Evolutionary conservation across 2,797 vertebrate genomes (phyloP), one percentile per base, ranked within the genome.

Genomic region (Miichthys miiuy): DNA sequence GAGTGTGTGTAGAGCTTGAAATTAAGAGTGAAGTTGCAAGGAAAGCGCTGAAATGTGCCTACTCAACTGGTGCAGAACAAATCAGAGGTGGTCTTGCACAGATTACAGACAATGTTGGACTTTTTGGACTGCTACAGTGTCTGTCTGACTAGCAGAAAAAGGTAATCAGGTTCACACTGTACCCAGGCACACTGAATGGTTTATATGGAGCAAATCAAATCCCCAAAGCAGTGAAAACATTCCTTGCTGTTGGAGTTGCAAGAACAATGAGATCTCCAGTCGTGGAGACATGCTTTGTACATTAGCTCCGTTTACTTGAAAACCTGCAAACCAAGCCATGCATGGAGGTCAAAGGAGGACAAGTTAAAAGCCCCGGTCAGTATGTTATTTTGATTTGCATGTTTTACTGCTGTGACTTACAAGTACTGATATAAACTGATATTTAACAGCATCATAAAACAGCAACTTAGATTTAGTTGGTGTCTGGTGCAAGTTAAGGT

Each of bases 1-100:
- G 66, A 46, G 57, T 42, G 68, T 51, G 18, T 68, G 21, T 27
- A 27, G 56, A 48, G 63, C 57, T 67, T 81, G 58, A 82, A 81
- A 77, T 81, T 74, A 77, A 86, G 51, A 66, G 42, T 51, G 63
- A 77, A 72, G 50, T 70, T 41, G 55, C 23, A 27, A 78, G 48
- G 18, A 27, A 56, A 72, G 61, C 68, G 30, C 17, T 44, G 72
- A 81, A 79, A 51, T 34, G 62, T 68, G 30, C 34, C 63, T 78
- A 56, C 65, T 82, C 80, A 73, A 83, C 66, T 79, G 54, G 66
- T 72, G 72, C 82, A 77, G 72, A 82, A 86, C 79, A 86, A 72
- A 85, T 88, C 78, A 66, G 75, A 84, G 57, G 79, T 3, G 77
- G 63, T 83, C 67, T 77, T 63, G 47, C 58, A 44, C 72, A 64